Percentiles rank a stretch among this genome's conserved stretches.
Conservation (phyloP, 2,888 invertebrate species). For the Phymatocera aterrima region DNA sequence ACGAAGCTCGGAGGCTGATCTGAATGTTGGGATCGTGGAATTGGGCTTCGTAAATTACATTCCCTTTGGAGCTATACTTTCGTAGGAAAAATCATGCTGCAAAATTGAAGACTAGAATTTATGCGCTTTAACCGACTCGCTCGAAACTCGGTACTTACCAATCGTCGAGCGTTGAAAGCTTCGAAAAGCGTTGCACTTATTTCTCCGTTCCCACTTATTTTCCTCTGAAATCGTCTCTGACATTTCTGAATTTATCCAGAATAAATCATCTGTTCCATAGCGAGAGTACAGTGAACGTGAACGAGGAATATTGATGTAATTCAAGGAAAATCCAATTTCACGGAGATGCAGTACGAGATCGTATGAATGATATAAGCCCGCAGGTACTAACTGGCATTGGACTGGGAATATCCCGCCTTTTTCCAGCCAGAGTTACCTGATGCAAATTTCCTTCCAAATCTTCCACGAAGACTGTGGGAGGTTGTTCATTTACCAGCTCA, state of each 20-base stretch:
- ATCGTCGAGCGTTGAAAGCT: conserved; percentile 3
- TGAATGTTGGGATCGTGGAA: not conserved
- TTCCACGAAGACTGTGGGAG: not conserved
- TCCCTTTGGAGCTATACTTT: not conserved
- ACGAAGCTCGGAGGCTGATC: not conserved
- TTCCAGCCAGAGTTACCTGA: not conserved
- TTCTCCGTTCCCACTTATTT: conserved; percentile 30
- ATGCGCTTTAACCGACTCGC: not conserved
- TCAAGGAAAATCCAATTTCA: conserved; percentile 38
- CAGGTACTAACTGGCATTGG: not conserved
- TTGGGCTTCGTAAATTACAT: not conserved
- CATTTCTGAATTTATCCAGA: conserved; percentile 12
- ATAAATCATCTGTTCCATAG: conserved; percentile 25
- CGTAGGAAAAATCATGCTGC: not conserved
- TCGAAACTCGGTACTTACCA: not conserved
- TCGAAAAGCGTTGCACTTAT: conserved; percentile 27
- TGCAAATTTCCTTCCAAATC: not conserved
- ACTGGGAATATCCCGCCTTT: not conserved
- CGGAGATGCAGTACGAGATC: not conserved
- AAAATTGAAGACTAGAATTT: not conserved
- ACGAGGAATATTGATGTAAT: conserved; percentile 24
- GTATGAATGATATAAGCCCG: not conserved
- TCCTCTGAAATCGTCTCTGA: conserved; percentile 25
- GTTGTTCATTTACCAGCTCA: not conserved
- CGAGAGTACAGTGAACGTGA: not conserved